These are phyloP conservation scores for Solenodon paradoxus DNA, from an alignment of 2,113 vertebrate species.

Conservation along the genomic window DNA sequence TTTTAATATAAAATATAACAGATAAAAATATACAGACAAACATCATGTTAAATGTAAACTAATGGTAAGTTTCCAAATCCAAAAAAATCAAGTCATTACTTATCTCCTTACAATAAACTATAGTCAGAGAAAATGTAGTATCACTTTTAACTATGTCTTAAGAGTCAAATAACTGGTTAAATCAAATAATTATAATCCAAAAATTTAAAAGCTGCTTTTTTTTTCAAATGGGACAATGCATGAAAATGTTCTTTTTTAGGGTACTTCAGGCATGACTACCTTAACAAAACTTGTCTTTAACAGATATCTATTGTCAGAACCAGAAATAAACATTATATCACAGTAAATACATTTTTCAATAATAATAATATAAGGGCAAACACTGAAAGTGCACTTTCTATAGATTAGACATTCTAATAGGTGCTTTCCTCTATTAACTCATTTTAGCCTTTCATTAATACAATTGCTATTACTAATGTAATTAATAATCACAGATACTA, in stretches of 20 bases:
- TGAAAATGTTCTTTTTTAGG: not conserved
- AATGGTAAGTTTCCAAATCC: not conserved
- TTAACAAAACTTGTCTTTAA: not conserved
- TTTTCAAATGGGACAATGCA: not conserved
- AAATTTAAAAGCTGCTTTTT: not conserved
- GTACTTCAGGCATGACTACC: not conserved
- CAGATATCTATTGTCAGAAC: not conserved
- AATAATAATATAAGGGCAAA: not conserved
- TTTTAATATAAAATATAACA: not conserved
- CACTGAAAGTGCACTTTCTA: not conserved
- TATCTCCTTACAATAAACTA: not conserved
- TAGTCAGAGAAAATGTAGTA: conserved; percentile 15
- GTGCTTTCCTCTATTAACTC: not conserved
- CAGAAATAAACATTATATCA: not conserved
- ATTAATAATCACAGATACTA: not conserved
- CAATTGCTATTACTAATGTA: not conserved
- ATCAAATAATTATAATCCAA: not conserved
- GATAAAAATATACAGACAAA: not conserved
- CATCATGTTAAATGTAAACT: not conserved
- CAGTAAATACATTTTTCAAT: not conserved
- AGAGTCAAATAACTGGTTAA: not conserved
- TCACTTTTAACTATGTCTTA: not conserved
- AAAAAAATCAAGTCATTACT: not conserved
- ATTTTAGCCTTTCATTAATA: not conserved
- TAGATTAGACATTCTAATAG: not conserved